phyloP scores from a whole-genome alignment of 2,113 vertebrate genomes.

The Phocoena phocoena region DNA sequence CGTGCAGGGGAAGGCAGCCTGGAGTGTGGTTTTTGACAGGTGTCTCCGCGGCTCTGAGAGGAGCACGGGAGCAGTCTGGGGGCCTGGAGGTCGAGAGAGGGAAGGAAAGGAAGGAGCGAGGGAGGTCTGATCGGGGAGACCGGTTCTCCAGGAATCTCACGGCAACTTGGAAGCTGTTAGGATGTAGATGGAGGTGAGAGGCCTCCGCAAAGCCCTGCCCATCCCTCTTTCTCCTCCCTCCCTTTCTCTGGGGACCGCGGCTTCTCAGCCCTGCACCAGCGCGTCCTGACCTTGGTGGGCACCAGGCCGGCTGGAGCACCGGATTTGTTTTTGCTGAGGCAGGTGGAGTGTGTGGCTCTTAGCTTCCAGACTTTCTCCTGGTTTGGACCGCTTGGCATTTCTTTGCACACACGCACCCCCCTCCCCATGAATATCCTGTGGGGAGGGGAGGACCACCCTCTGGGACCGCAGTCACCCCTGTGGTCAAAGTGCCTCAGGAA shows the following conservation, averaged over 20 bases:
- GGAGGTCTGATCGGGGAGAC: conserved; percentile 32
- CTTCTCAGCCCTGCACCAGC: neutral
- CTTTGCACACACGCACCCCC: neutral
- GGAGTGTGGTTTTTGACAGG: conserved; percentile 71
- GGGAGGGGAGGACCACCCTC: neutral
- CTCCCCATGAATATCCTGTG: neutral
- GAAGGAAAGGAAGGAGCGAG: neutral
- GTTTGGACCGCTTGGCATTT: neutral
- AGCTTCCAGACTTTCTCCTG: neutral
- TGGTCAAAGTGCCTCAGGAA: conserved; percentile 1
- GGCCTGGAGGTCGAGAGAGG: neutral
- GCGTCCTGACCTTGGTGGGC: conserved; percentile 62
- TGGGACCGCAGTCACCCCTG: neutral
- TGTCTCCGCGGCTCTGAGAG: neutral
- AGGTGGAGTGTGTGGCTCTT: neutral
- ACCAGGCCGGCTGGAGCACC: neutral
- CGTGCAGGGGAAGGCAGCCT: neutral
- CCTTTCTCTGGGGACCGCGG: neutral
- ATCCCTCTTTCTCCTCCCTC: neutral
- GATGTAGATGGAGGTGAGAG: conserved; percentile 62
- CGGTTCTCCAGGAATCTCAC: conserved; percentile 71
- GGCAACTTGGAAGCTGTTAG: conserved; percentile 60
- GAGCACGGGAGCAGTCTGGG: neutral
- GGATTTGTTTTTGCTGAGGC: neutral
- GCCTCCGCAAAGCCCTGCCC: conserved; percentile 24